Conservation (phyloP, 2,797 vertebrate species). For the Hyperoplus immaculatus region DNA sequence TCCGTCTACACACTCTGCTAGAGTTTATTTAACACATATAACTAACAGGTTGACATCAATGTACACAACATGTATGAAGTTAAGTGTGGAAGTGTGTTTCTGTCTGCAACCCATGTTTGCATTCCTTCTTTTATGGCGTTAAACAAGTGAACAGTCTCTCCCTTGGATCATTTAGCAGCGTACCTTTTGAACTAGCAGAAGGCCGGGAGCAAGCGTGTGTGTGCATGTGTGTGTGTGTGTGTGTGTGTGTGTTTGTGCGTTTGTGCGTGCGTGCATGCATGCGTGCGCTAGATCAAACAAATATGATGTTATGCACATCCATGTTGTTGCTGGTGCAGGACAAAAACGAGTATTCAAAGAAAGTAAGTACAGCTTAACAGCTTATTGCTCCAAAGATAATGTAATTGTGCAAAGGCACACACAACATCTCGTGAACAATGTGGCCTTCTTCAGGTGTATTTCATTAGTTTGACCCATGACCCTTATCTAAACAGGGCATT, state of each 20-base stretch:
- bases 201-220: constrained; percentile 33
- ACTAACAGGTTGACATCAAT: neutral
- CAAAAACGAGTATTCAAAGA: too few relatives aligned
- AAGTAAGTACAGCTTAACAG: too few relatives aligned
- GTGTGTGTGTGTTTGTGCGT: neutral
- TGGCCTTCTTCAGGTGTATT: too few relatives aligned
- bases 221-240: constrained; percentile 1
- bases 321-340: too few relatives aligned
- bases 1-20: neutral
- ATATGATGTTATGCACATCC: too few relatives aligned
- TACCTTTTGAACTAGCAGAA: constrained; percentile 66
- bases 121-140: constrained; percentile 47
- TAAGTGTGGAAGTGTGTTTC: neutral
- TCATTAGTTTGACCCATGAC: too few relatives aligned
- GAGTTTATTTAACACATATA: neutral
- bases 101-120: constrained; percentile 1
- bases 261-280: neutral
- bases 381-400: too few relatives aligned
- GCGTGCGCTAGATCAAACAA: neutral
- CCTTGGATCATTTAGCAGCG: constrained; percentile 48
- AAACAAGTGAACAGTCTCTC: constrained; percentile 36
- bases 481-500: too few relatives aligned
- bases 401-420: too few relatives aligned
- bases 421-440: too few relatives aligned
- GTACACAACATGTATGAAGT: too few relatives aligned